phyloP scores from a whole-genome alignment of 2,888 invertebrate species.

The Chymomyza procnemis region DNA sequence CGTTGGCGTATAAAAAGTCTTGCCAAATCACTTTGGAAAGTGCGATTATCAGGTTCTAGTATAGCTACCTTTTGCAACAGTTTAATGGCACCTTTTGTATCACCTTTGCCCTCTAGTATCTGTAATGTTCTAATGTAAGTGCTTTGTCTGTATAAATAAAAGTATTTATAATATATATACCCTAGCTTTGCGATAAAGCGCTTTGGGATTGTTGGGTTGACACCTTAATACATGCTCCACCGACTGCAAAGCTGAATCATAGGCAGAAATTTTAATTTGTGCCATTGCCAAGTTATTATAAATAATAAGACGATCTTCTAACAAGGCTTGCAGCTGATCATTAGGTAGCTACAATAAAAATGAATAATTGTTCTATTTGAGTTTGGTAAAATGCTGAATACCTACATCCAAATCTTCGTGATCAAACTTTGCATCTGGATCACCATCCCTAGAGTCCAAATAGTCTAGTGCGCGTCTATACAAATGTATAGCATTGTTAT shows the following conservation, averaged over 20 bases:
- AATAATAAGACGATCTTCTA: conserved; percentile 90
- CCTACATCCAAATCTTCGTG: conserved; percentile 77
- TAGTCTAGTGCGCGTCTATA: conserved; percentile 91
- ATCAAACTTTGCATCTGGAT: conserved; percentile 81
- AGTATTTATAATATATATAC: conserved; percentile 63
- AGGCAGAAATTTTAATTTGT: conserved; percentile 92
- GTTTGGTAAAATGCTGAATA: conserved; percentile 3
- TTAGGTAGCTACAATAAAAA: conserved; percentile 78
- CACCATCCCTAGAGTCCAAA: conserved; percentile 86
- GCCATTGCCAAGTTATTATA: conserved; percentile 96
- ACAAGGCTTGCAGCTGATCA: conserved; percentile 82
- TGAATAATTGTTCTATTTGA: background rate
- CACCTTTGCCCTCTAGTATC: conserved; percentile 84
- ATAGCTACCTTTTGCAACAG: conserved; percentile 83
- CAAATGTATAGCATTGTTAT: conserved; percentile 89
- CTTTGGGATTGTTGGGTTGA: conserved; percentile 94
- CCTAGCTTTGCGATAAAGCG: conserved; percentile 91
- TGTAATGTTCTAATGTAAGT: conserved; percentile 57
- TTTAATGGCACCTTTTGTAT: conserved; percentile 85
- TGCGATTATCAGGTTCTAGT: conserved; percentile 83
- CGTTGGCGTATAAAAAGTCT: conserved; percentile 81
- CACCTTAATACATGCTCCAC: conserved; percentile 89
- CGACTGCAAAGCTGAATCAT: conserved; percentile 90
- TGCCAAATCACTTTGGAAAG: conserved; percentile 81
- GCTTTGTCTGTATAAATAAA: too few relatives aligned